phyloP scores from a whole-genome alignment of 2,797 vertebrate genomes.

The Cyclopterus lumpus region DNA sequence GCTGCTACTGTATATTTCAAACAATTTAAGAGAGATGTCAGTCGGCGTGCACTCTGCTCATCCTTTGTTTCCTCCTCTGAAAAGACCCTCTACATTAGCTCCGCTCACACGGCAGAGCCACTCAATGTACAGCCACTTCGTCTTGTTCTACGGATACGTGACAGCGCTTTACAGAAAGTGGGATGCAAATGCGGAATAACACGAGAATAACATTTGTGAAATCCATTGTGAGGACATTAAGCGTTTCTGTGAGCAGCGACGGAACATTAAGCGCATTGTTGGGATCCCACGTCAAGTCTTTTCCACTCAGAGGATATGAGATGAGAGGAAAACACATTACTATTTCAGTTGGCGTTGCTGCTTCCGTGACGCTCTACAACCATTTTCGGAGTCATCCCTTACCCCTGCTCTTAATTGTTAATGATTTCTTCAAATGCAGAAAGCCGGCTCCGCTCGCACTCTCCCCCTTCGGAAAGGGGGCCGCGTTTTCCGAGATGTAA shows the following conservation, averaged over 20 bases:
- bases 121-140: background rate
- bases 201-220: slow-evolving; percentile 21
- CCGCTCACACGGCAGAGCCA: background rate
- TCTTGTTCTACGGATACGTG: slow-evolving; percentile 10
- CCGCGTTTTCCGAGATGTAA: slow-evolving; percentile 67
- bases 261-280: slow-evolving; percentile 49
- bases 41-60: background rate
- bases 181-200: slow-evolving; percentile 16
- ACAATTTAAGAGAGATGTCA: slow-evolving; percentile 28
- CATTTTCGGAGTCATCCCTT: slow-evolving; percentile 53
- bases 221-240: slow-evolving; percentile 41
- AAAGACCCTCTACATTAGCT: slow-evolving; percentile 2
- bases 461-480: slow-evolving; percentile 36
- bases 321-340: slow-evolving; percentile 70
- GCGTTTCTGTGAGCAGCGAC: slow-evolving; percentile 24
- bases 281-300: slow-evolving; percentile 58
- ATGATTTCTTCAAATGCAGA: slow-evolving; percentile 80
- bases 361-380: slow-evolving; percentile 67
- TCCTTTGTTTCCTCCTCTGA: background rate
- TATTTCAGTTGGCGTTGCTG: slow-evolving; percentile 68
- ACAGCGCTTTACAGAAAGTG: background rate
- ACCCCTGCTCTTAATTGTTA: slow-evolving; percentile 77
- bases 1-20: slow-evolving; percentile 34
- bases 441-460: slow-evolving; percentile 49
- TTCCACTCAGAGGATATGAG: slow-evolving; percentile 56